Conservation (phyloP, 2,797 vertebrate species). For the Lindbergichthys nudifrons region DNA sequence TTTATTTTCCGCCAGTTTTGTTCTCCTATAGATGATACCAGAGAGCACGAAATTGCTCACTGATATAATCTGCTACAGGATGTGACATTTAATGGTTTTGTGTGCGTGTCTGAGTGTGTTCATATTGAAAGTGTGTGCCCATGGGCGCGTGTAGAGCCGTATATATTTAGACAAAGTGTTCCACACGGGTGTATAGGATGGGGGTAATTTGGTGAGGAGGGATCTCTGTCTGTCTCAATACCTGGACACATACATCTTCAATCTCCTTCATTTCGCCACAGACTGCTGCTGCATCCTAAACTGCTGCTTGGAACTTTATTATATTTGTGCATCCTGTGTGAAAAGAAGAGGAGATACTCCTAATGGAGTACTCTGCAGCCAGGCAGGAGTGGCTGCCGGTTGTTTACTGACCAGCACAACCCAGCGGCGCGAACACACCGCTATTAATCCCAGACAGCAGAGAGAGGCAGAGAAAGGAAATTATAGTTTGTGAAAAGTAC, state of each 20-base stretch:
- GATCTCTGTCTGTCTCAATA: constrained; percentile 79
- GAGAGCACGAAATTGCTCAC: constrained; percentile 58
- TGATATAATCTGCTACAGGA: constrained; percentile 70
- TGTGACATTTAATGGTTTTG: constrained; percentile 64
- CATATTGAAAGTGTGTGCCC: constrained; percentile 33
- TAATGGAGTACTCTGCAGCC: constrained; percentile 77
- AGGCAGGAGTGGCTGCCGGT: constrained; percentile 61
- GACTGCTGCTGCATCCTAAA: constrained; percentile 67
- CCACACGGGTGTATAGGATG: constrained; percentile 40
- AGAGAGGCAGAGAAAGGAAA: constrained; percentile 22
- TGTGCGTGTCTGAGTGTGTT: constrained; percentile 35
- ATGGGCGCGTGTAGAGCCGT: constrained; percentile 37
- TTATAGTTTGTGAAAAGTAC: constrained; percentile 41
- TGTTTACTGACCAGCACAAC: constrained; percentile 65
- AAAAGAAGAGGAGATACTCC: constrained; percentile 69
- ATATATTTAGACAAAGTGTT: constrained; percentile 65
- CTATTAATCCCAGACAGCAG: constrained; percentile 61
- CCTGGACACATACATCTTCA: constrained; percentile 78
- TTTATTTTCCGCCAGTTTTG: constrained; percentile 64
- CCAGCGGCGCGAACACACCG: constrained; percentile 47
- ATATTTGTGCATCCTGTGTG: constrained; percentile 84
- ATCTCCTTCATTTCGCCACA: constrained; percentile 74
- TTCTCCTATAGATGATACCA: constrained; percentile 60
- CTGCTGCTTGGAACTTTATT: constrained; percentile 73
- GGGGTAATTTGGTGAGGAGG: constrained; percentile 71